phyloP scores from a whole-genome alignment of 1,140 invertebrate genomes.

The Tetramorium parvispinum region DNA sequence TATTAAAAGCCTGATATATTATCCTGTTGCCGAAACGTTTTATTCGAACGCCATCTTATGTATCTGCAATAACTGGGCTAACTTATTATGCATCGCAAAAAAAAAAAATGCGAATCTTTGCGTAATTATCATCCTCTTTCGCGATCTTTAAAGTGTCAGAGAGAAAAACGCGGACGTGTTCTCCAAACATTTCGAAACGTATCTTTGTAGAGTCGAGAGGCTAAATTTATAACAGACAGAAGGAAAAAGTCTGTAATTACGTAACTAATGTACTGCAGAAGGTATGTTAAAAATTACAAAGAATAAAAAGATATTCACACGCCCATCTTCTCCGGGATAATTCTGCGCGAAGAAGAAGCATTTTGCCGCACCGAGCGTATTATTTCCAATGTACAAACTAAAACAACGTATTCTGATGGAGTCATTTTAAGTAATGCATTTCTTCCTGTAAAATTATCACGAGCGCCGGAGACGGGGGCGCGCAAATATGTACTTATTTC shows the following conservation, averaged over 20 bases:
- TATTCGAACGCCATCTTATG: neutral
- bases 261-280: neutral
- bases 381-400: neutral
- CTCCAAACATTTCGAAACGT: neutral
- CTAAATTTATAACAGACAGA: neutral
- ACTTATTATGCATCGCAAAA: neutral
- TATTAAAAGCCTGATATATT: slow-evolving; percentile 54
- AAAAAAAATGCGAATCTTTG: neutral
- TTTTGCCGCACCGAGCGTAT: neutral
- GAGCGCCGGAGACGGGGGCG: neutral
- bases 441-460: neutral
- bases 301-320: neutral
- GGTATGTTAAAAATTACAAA: neutral
- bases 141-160: neutral
- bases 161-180: neutral
- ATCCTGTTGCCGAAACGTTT: slow-evolving; percentile 19
- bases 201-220: neutral
- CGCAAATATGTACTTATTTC: neutral
- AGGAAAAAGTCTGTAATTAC: neutral
- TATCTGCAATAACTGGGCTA: neutral
- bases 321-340: neutral
- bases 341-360: neutral
- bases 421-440: neutral
- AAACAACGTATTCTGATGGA: neutral
- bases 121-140: neutral